These are phyloP conservation scores for Monarcha castaneiventris DNA, from an alignment of 2,113 vertebrate species.

Conservation along the genomic window DNA sequence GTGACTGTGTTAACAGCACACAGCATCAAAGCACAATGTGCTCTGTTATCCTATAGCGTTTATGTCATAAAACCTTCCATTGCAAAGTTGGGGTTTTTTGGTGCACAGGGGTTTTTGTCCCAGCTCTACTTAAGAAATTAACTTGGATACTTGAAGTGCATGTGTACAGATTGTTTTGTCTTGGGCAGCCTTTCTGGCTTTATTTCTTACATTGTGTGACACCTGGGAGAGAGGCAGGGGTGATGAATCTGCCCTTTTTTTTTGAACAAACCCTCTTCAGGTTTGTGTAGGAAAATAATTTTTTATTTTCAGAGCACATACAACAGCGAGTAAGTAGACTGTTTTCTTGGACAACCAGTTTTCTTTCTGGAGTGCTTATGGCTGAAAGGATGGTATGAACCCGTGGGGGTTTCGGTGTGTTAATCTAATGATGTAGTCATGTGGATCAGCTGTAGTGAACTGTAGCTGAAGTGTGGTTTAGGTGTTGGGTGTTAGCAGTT, in stretches of 20 bases:
- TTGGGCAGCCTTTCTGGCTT: neutral
- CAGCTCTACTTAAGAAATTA: neutral
- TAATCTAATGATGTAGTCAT: neutral
- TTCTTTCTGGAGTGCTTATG: neutral
- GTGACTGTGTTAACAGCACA: neutral
- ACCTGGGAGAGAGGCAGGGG: neutral
- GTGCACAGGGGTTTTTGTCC: neutral
- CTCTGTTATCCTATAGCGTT: neutral
- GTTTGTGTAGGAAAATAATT: neutral
- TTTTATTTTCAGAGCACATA: neutral
- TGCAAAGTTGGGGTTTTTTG: neutral
- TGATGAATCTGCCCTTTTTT: neutral
- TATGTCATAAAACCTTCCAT: neutral
- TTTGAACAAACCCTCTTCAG: neutral
- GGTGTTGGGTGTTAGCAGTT: neutral
- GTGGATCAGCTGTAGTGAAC: neutral
- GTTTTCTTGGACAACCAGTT: neutral
- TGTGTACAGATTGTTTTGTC: neutral
- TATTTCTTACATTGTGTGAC: neutral
- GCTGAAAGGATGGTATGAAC: neutral
- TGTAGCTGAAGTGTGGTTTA: neutral
- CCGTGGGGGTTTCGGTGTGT: fast-evolving
- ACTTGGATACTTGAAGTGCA: neutral
- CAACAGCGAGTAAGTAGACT: neutral
- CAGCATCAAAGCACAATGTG: neutral